Evolutionary conservation across 2,888 invertebrate species (phyloP).

Genomic region (Heliconius aoede): DNA sequence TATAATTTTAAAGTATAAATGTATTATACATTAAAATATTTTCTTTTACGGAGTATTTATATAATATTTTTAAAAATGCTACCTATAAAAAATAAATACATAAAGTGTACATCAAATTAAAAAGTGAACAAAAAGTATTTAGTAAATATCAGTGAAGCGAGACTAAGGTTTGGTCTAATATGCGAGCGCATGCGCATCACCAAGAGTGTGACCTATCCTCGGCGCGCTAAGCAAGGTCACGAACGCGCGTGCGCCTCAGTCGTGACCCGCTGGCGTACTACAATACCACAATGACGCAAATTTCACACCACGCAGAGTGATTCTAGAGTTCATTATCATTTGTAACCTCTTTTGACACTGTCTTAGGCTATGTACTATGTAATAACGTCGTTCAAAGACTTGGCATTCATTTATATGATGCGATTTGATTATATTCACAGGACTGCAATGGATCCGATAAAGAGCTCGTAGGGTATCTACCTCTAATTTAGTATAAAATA

Average conservation of each 20-base stretch:
- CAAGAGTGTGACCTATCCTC: conserved; percentile 78
- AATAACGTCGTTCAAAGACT: conserved; percentile 54
- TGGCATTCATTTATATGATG: conserved; percentile 58
- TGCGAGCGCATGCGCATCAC: conserved; percentile 67
- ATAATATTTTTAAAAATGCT: neutral
- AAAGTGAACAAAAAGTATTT: neutral
- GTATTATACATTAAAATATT: neutral
- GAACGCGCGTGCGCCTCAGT: conserved; percentile 81
- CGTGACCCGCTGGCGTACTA: conserved; percentile 82
- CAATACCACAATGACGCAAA: conserved; percentile 59
- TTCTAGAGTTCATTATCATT: conserved; percentile 72
- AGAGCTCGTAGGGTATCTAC: conserved; percentile 29
- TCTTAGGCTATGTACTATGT: conserved; percentile 65
- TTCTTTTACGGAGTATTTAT: no score
- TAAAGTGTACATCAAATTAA: neutral
- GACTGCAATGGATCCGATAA: conserved; percentile 46
- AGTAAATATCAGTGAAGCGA: neutral
- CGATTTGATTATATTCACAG: conserved; percentile 56
- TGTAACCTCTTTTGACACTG: conserved; percentile 58
- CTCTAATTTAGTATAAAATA: conserved; percentile 53
- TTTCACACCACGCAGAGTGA: conserved; percentile 65
- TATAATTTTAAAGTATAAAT: neutral
- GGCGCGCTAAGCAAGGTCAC: conserved; percentile 82
- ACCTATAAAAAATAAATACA: no score
- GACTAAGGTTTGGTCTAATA: conserved; percentile 29